Evolutionary conservation across 2,113 vertebrate species (phyloP).

Genomic region (Perca fluviatilis): DNA sequence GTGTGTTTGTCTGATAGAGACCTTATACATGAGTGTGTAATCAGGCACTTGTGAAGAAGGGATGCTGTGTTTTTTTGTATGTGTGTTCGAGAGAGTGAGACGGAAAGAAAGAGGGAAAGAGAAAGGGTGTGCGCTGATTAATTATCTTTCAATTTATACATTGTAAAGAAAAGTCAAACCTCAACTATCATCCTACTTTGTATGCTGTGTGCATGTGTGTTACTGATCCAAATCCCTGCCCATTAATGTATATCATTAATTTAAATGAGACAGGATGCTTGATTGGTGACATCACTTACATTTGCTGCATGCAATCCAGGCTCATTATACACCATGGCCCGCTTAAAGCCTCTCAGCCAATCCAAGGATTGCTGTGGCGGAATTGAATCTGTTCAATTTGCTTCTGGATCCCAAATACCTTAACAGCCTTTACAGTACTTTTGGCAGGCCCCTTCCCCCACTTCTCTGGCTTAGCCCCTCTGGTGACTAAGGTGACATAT

Average conservation of each 20-base stretch:
- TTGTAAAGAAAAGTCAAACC: slow-evolving; percentile 35
- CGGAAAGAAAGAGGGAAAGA: background rate
- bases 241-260: slow-evolving; percentile 62
- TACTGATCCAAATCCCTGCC: slow-evolving; percentile 52
- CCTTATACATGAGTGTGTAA: slow-evolving; percentile 68
- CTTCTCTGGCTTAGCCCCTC: slow-evolving; percentile 31
- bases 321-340: slow-evolving; percentile 48
- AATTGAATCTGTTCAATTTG: slow-evolving; percentile 70
- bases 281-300: slow-evolving; percentile 62
- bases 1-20: slow-evolving; percentile 56
- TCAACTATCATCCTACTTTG: slow-evolving; percentile 19
- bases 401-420: slow-evolving; percentile 60
- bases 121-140: slow-evolving; percentile 6
- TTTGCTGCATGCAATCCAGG: slow-evolving; percentile 37
- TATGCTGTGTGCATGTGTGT: slow-evolving; percentile 2
- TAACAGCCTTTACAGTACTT: slow-evolving; percentile 48
- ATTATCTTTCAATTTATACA: slow-evolving; percentile 24
- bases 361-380: slow-evolving; percentile 38
- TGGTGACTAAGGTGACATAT: slow-evolving; percentile 70
- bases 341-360: slow-evolving; percentile 56
- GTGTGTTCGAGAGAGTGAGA: background rate
- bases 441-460: slow-evolving; percentile 20
- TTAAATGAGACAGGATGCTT: slow-evolving; percentile 59
- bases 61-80: slow-evolving; percentile 38
- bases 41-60: slow-evolving; percentile 53